phyloP scores from a whole-genome alignment of 2,113 vertebrate genomes.

The Poicephalus gulielmi region DNA sequence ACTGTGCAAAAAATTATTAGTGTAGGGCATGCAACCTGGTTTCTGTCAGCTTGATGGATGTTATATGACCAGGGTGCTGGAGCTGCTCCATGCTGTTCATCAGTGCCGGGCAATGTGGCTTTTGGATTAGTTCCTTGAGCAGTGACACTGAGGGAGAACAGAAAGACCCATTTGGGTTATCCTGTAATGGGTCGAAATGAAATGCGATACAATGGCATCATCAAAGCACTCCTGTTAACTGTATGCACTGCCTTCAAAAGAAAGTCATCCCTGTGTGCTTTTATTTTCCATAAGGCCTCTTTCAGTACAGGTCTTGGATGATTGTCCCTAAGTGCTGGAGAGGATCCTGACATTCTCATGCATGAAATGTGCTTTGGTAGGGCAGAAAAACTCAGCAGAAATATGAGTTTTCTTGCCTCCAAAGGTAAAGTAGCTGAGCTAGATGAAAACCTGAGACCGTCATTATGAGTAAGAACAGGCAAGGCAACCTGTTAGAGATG shows the following conservation, averaged over 20 bases:
- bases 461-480: neutral
- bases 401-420: neutral
- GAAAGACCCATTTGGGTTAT: neutral
- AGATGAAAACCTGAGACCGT: neutral
- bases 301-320: neutral
- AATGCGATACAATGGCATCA: neutral
- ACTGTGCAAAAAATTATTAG: conserved; percentile 19
- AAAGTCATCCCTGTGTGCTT: neutral
- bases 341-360: neutral
- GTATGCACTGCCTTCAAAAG: neutral
- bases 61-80: neutral
- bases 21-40: neutral
- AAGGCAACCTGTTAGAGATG: neutral
- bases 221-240: neutral
- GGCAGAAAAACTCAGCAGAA: neutral
- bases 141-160: neutral
- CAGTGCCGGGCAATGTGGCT: neutral
- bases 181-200: neutral
- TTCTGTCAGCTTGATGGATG: neutral
- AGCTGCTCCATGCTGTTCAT: neutral
- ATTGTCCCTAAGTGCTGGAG: neutral
- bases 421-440: neutral
- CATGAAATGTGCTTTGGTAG: neutral
- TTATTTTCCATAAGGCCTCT: neutral
- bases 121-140: neutral